Evolutionary conservation across 2,797 vertebrate species (phyloP).

Genomic region (Tympanoctomys barrerae): DNA sequence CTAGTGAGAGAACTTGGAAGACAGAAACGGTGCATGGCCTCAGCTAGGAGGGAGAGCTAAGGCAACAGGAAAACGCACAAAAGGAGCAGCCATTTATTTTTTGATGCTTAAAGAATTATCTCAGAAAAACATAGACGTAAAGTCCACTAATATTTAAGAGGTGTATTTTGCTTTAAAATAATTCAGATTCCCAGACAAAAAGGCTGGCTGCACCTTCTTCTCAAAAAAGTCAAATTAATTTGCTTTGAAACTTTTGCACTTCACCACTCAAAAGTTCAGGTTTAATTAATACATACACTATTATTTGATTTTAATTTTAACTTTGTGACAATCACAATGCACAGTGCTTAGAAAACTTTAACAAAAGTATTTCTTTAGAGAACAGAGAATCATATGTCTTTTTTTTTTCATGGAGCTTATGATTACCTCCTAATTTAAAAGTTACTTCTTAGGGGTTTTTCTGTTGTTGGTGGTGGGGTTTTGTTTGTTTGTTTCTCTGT

Average conservation of each 20-base stretch:
- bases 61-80: accelerated
- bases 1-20: not conserved
- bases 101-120: not conserved
- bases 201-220: not conserved
- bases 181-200: not conserved
- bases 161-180: not conserved
- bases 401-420: not conserved
- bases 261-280: not conserved
- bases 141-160: not conserved
- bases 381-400: not conserved
- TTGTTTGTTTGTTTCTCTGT: no score
- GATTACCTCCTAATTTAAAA: not conserved
- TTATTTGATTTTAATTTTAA: not conserved
- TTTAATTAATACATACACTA: not conserved
- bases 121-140: not conserved
- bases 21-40: accelerated
- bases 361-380: not conserved
- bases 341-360: not conserved
- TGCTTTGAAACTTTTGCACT: not conserved
- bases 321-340: not conserved
- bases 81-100: not conserved
- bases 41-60: not conserved
- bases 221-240: not conserved
- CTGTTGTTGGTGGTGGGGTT: no score
- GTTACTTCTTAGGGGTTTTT: not conserved